phyloP scores from a whole-genome alignment of 2,797 vertebrate genomes.

The Eulemur albifrons region DNA sequence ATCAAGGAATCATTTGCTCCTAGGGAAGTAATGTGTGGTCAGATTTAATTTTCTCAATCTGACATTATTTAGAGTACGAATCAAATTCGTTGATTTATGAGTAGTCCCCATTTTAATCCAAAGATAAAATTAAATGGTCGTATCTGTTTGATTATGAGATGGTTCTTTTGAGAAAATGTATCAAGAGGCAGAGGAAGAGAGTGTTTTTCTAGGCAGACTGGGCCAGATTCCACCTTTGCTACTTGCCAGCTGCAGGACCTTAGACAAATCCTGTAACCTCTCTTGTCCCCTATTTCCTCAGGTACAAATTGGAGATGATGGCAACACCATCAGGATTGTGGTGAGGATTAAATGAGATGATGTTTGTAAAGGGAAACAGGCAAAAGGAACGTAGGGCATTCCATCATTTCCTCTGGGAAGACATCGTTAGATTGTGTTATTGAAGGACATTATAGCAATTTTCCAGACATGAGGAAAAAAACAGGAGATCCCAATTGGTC shows the following conservation, averaged over 20 bases:
- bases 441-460: background rate
- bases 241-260: background rate
- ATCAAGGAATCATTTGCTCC: background rate
- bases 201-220: too few relatives aligned
- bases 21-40: background rate
- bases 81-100: background rate
- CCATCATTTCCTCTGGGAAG: background rate
- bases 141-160: background rate
- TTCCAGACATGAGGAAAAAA: background rate
- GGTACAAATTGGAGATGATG: background rate
- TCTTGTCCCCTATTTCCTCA: background rate
- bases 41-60: constrained; percentile 39
- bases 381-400: background rate
- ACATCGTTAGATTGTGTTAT: too few relatives aligned
- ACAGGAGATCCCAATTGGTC: background rate
- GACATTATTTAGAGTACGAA: background rate
- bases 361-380: background rate
- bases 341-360: background rate
- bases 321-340: background rate
- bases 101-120: background rate
- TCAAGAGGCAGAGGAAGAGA: background rate
- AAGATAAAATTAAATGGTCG: background rate
- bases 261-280: background rate
- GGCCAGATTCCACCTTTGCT: background rate
- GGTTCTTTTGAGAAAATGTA: background rate